These are phyloP conservation scores for Trichosurus vulpecula DNA, from an alignment of 2,797 vertebrate species.

Conservation along the genomic window DNA sequence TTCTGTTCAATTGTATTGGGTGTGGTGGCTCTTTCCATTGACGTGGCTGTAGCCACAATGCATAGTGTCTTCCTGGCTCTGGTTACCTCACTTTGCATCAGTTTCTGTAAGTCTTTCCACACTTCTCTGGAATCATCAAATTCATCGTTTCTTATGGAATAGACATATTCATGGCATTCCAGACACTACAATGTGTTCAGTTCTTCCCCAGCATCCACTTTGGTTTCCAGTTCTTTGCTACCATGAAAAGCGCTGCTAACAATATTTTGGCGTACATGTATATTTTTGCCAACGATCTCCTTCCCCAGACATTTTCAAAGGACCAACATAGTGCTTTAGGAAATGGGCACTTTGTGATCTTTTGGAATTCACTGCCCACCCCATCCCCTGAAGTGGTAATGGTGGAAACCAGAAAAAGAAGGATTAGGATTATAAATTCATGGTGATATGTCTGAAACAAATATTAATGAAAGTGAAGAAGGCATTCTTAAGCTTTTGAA, in stretches of 20 bases:
- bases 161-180: background rate
- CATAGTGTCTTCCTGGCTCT: background rate
- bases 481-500: background rate
- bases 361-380: background rate
- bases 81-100: background rate
- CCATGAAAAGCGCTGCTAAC: background rate
- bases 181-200: background rate
- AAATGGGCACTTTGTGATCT: background rate
- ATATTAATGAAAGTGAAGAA: background rate
- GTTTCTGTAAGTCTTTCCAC: background rate
- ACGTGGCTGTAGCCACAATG: background rate
- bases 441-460: background rate
- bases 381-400: background rate
- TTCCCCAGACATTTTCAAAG: background rate
- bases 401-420: background rate
- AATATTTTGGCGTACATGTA: background rate
- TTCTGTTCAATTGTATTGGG: background rate
- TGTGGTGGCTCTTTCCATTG: background rate
- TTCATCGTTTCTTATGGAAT: background rate
- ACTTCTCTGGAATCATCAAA: background rate
- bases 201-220: background rate
- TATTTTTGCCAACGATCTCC: background rate
- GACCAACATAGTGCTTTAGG: background rate
- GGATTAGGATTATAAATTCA: background rate
- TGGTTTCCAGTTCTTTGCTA: background rate